phyloP scores from a whole-genome alignment of 2,113 vertebrate genomes.

The Phalacrocorax pelagicus region DNA sequence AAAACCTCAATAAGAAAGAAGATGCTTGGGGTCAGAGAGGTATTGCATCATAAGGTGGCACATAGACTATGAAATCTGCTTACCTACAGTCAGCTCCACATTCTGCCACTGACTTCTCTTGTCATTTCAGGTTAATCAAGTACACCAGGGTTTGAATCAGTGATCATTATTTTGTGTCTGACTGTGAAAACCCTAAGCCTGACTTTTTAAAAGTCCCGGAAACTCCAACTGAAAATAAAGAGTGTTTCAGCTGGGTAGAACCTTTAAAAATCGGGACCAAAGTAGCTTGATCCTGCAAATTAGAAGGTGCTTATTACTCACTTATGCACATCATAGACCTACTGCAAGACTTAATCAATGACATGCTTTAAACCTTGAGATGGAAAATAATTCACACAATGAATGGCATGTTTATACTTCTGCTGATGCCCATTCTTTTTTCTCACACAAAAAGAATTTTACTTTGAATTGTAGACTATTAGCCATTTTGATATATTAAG shows the following conservation, averaged over 20 bases:
- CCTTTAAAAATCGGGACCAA: neutral
- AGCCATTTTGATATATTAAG: constrained; percentile 13
- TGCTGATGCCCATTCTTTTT: neutral
- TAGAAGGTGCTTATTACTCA: neutral
- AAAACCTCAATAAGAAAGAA: neutral
- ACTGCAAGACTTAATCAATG: neutral
- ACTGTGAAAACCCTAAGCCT: neutral
- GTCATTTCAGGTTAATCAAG: neutral
- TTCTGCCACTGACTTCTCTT: neutral
- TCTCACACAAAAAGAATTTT: neutral
- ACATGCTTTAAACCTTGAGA: neutral
- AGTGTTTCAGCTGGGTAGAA: neutral
- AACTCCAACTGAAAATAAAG: neutral
- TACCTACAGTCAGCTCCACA: neutral
- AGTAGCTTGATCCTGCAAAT: neutral
- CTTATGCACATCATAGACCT: neutral
- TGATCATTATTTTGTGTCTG: neutral
- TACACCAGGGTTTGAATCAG: neutral
- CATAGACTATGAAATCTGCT: neutral
- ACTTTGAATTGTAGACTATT: neutral
- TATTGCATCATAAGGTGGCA: neutral
- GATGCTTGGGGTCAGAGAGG: neutral
- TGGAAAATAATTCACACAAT: neutral
- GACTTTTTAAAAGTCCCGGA: neutral
- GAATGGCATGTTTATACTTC: neutral